Evolutionary conservation across 2,113 vertebrate genomes (phyloP).

Genomic region (Bagarius yarrelli): DNA sequence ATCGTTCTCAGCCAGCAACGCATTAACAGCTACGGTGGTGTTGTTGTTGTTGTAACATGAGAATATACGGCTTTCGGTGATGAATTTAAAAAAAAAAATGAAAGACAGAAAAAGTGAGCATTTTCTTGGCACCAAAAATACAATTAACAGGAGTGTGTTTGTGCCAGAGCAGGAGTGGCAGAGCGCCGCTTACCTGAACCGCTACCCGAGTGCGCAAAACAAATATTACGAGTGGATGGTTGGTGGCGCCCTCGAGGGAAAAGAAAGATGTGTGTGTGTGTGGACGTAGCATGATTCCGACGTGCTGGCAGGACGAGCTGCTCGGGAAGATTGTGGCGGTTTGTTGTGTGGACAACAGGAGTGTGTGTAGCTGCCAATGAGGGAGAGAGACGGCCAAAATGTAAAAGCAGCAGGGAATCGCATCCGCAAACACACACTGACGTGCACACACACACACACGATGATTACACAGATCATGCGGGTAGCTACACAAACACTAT

Average conservation of each 20-base stretch:
- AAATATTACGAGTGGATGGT: constrained; percentile 57
- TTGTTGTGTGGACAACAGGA: constrained; percentile 65
- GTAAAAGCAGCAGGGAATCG: constrained; percentile 20
- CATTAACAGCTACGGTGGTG: constrained; percentile 15
- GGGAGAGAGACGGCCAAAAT: constrained; percentile 58
- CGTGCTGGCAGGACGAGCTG: constrained; percentile 51
- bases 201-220: constrained; percentile 55
- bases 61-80: constrained; percentile 39
- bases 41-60: constrained; percentile 22
- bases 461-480: not conserved
- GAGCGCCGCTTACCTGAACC: constrained; percentile 63
- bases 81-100: constrained; percentile 28
- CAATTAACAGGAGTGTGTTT: constrained; percentile 66
- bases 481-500: too few relatives aligned
- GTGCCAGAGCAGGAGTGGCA: constrained; percentile 66
- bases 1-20: not conserved
- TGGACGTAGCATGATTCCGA: constrained; percentile 54
- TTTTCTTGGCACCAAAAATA: constrained; percentile 68
- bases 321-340: constrained; percentile 48
- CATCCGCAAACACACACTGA: not conserved
- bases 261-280: constrained; percentile 36
- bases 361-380: constrained; percentile 52
- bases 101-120: constrained; percentile 25
- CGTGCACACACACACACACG: constrained; percentile 1
- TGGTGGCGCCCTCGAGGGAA: constrained; percentile 54